Percentiles rank a stretch among this genome's conserved stretches.
phyloP scores from a whole-genome alignment of 2,888 invertebrate species.

The Arctia plantaginis region DNA sequence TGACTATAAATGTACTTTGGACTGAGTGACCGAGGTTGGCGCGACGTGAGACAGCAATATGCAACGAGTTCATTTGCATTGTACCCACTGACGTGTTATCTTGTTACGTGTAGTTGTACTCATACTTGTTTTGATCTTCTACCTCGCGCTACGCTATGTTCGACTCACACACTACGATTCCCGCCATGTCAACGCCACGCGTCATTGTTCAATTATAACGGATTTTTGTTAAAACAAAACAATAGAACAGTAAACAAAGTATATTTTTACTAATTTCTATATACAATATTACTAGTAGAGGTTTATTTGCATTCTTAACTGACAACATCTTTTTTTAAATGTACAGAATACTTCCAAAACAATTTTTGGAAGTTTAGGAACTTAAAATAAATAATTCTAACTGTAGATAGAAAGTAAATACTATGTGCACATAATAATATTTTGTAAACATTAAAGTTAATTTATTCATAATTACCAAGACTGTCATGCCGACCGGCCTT shows the following conservation, averaged over 20 bases:
- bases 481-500: conserved; percentile 8
- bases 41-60: conserved; percentile 58
- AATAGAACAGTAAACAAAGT: neutral
- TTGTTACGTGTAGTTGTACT: conserved; percentile 29
- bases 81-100: conserved; percentile 57
- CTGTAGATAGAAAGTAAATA: neutral
- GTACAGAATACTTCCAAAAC: neutral
- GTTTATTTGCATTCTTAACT: neutral
- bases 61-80: conserved; percentile 78
- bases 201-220: neutral
- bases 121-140: conserved; percentile 18
- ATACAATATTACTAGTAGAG: neutral
- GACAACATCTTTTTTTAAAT: neutral
- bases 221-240: neutral
- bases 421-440: neutral
- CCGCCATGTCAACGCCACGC: conserved; percentile 6
- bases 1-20: conserved; percentile 75
- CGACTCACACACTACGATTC: conserved; percentile 13
- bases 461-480: conserved; percentile 1
- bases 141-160: conserved; percentile 13
- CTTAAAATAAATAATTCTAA: neutral
- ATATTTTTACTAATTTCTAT: neutral
- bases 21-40: conserved; percentile 61
- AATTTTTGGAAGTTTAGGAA: neutral
- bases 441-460: conserved; percentile 2